Evolutionary conservation across 2,888 invertebrate genomes (phyloP), one percentile per base, ranked within the genome.

Genomic region (Tanytarsus gracilentus): DNA sequence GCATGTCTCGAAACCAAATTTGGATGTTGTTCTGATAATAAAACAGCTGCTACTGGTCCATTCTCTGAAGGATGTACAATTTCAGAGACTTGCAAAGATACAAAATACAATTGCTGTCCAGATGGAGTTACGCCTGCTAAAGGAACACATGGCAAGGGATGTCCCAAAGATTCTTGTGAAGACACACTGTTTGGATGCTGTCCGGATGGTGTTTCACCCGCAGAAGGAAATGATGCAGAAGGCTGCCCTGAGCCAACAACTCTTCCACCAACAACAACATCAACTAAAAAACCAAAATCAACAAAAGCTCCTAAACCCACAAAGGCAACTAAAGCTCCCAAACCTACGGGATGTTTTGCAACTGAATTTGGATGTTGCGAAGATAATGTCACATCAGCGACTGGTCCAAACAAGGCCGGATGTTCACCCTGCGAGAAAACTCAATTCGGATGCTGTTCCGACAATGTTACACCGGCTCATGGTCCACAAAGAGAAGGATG

Each of bases 151-250:
- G 71, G 79, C 62, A 76, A 83, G 67, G 94, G 87, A 2, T 97
- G 96, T 69, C 89, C 90, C 0, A 72, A 78, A 36, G 76, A 81
- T 1, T 78, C 80, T 8, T 93, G 93, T 68, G 78, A 79, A 0
- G 85, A 85, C 67, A 86, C 88, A 0, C 75, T 93, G 6, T 94
- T 86, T 68, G 94, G 94, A 2, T 95, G 94, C 69, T 95, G 94
- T 68, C 80, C 82, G 8, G 91, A 93, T 71, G 84, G 84, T 49
- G 78, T 79, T 65, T 87, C 86, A 0, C 75, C 83, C 7, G 86
- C 94, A 0, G 79, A 84, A 69, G 93, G 94, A 51, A 82, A 88
- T 64, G 69, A 72, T 11, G 79, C 82, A 64, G 87, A 90, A 69
- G 95, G 91, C 11, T 98, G 97, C 69, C 86, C 86, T 11, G 80